phyloP scores from a whole-genome alignment of 2,888 invertebrate genomes.

The Carterocephalus palaemon region DNA sequence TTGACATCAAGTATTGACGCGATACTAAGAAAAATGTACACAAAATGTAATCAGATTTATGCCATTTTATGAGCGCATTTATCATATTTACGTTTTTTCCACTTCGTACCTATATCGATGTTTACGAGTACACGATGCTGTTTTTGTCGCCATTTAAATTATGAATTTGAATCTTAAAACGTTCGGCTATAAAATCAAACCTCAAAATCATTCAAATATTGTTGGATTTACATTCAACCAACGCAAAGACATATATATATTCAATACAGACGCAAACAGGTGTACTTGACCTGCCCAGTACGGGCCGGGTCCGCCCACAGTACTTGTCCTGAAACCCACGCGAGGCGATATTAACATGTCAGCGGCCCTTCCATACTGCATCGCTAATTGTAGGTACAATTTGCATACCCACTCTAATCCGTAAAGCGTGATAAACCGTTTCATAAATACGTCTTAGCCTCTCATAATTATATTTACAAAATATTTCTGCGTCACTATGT shows the following conservation, averaged over 20 bases:
- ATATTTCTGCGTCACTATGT: background rate
- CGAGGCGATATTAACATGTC: constrained; percentile 32
- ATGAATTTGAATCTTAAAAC: no score
- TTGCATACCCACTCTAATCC: constrained; percentile 34
- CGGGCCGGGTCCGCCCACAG: constrained; percentile 40
- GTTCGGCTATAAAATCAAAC: no score
- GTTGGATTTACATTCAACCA: no score
- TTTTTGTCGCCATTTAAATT: no score
- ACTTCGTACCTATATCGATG: no score
- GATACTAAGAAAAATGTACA: no score
- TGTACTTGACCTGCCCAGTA: constrained; percentile 40
- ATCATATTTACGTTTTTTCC: no score
- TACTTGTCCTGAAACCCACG: constrained; percentile 36
- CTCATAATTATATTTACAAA: constrained; percentile 5
- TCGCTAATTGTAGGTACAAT: constrained; percentile 43
- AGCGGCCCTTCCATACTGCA: constrained; percentile 39
- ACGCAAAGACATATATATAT: background rate
- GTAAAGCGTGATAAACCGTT: constrained; percentile 12
- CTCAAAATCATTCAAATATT: no score
- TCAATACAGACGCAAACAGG: constrained; percentile 19
- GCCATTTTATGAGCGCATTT: no score
- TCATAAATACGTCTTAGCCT: constrained; percentile 6
- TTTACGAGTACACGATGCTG: no score
- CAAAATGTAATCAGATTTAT: no score
- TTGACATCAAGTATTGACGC: no score